Percentiles rank a stretch among this genome's conserved stretches.
Evolutionary conservation across 2,888 invertebrate genomes (phyloP).

Genomic region (Hemithea aestivaria): DNA sequence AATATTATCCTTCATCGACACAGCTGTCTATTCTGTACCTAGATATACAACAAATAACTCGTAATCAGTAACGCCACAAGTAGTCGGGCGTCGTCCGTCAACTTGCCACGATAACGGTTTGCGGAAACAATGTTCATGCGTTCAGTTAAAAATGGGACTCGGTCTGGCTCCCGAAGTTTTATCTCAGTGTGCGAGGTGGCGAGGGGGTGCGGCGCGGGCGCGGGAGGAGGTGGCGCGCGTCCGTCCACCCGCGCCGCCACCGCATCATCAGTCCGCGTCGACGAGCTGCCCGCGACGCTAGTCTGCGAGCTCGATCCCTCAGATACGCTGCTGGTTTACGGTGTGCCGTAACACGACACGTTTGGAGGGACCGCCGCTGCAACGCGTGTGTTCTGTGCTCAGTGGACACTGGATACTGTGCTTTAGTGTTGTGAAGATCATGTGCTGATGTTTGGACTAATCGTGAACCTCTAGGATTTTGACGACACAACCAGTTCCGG

Average conservation of each 20-base stretch:
- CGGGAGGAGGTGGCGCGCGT: constrained; percentile 56
- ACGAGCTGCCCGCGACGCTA: constrained; percentile 72
- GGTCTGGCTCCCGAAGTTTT: constrained; percentile 72
- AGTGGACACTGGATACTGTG: constrained; percentile 72
- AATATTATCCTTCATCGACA: constrained; percentile 36
- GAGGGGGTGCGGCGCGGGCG: constrained; percentile 41
- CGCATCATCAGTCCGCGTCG: constrained; percentile 75
- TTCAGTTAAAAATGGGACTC: constrained; percentile 70
- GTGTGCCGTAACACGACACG: constrained; percentile 79
- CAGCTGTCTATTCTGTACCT: constrained; percentile 22
- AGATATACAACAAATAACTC: constrained; percentile 5
- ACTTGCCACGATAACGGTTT: constrained; percentile 57
- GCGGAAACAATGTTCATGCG: constrained; percentile 59
- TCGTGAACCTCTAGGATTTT: constrained; percentile 63
- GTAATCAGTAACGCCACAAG: constrained; percentile 32
- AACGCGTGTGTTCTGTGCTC: constrained; percentile 72
- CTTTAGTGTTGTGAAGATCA: constrained; percentile 70
- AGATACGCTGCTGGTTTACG: constrained; percentile 79
- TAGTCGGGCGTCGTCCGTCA: constrained; percentile 38
- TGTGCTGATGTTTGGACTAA: constrained; percentile 63
- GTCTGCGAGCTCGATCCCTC: constrained; percentile 73
- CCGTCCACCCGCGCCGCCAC: constrained; percentile 72
- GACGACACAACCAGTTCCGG: constrained; percentile 73
- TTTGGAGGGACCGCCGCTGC: constrained; percentile 75
- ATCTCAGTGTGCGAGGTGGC: constrained; percentile 65